A percentile compares a stretch with the other conserved stretches of the same genome.
Conservation (phyloP, 2,797 vertebrate genomes). For the Spheniscus humboldti region DNA sequence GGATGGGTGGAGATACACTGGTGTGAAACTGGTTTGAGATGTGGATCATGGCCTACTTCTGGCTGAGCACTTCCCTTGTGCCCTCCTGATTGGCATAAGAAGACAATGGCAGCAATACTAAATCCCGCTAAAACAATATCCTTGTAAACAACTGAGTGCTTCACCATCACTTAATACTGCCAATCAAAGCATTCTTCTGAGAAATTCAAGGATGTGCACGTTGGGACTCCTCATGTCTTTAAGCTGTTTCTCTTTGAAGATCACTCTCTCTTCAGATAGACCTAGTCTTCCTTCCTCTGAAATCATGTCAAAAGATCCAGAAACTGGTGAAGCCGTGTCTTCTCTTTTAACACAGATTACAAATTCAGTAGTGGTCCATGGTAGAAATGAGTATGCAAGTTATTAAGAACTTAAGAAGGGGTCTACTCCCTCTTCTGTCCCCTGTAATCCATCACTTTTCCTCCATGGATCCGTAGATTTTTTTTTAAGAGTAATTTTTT, state of each 20-base stretch:
- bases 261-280: background rate
- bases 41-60: background rate
- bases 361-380: background rate
- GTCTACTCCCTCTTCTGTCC: background rate
- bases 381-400: background rate
- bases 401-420: background rate
- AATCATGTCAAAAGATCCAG: background rate
- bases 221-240: background rate
- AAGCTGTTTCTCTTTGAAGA: background rate
- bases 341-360: background rate
- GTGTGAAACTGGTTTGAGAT: background rate
- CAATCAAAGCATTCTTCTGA: background rate
- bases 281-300: background rate
- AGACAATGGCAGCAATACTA: background rate
- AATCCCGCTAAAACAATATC: background rate
- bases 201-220: background rate
- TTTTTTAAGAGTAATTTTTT: background rate
- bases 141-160: background rate
- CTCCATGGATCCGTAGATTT: background rate
- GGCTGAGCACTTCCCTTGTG: background rate
- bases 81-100: background rate
- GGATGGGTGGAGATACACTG: background rate
- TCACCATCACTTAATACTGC: background rate
- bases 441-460: background rate
- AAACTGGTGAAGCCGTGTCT: background rate